phyloP scores from a whole-genome alignment of 1,140 invertebrate genomes.

The Galendromus occidentalis region DNA sequence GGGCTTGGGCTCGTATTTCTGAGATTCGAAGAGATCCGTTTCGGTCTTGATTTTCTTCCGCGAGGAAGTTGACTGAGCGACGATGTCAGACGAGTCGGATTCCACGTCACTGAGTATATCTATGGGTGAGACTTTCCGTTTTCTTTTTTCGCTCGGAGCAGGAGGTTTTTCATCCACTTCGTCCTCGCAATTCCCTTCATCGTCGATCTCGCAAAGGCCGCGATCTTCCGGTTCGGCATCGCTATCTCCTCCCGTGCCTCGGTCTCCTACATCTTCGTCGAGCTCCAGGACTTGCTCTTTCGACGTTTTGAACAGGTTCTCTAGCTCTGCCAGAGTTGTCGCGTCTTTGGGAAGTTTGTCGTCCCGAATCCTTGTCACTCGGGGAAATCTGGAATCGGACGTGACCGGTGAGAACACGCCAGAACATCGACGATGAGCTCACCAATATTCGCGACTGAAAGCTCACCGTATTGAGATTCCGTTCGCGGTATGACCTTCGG shows the following conservation, averaged over 20 bases:
- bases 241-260: not conserved
- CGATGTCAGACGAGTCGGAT: not conserved
- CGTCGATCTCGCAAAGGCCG: not conserved
- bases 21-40: not conserved
- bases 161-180: not conserved
- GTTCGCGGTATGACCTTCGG: constrained; percentile 64
- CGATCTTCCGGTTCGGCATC: not conserved
- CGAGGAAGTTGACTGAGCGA: not conserved
- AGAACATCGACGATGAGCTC: not conserved
- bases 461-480: constrained; percentile 53
- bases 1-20: not conserved
- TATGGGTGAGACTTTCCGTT: not conserved
- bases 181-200: not conserved
- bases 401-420: not conserved
- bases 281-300: constrained; percentile 2
- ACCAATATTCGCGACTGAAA: not conserved
- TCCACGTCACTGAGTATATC: not conserved
- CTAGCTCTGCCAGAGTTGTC: constrained; percentile 50
- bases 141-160: not conserved
- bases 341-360: constrained; percentile 69
- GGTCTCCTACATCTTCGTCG: constrained; percentile 14
- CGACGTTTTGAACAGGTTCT: constrained; percentile 20
- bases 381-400: constrained; percentile 44
- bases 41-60: not conserved
- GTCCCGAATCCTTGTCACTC: constrained; percentile 55